Percentiles rank a stretch among this genome's conserved stretches.
phyloP scores from a whole-genome alignment of 2,888 invertebrate genomes.

The Tenthredo livida region DNA sequence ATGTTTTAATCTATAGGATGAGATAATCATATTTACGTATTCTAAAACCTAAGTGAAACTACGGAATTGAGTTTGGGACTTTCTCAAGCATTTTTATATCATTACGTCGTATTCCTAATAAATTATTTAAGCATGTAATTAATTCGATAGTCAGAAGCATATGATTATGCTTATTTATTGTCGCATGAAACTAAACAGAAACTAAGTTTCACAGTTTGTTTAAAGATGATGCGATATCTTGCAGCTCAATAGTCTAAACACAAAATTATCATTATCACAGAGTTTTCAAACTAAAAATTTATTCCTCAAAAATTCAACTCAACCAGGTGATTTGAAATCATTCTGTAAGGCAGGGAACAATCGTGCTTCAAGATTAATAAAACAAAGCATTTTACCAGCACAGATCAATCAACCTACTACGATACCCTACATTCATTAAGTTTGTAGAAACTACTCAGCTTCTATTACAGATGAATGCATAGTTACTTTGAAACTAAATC shows the following conservation, averaged over 20 bases:
- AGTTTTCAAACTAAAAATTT: background rate
- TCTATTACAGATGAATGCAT: conserved; percentile 25
- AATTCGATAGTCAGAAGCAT: background rate
- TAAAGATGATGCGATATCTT: background rate
- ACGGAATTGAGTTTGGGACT: background rate
- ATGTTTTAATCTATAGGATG: conserved; percentile 28
- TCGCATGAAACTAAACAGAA: background rate
- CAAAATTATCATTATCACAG: background rate
- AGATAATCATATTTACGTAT: background rate
- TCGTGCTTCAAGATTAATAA: background rate
- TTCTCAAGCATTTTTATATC: background rate
- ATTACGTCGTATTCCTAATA: background rate
- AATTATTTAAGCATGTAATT: background rate
- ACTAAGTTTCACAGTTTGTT: background rate
- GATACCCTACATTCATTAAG: background rate
- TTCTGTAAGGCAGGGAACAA: background rate
- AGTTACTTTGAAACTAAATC: background rate
- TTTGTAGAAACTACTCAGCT: background rate
- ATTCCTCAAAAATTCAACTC: background rate
- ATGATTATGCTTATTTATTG: background rate
- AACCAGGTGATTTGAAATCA: background rate
- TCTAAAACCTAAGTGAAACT: conserved; percentile 9
- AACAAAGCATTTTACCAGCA: background rate
- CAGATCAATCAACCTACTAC: background rate
- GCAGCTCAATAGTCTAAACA: background rate